phyloP scores from a whole-genome alignment of 2,888 invertebrate species.

The Melanchra persicariae region DNA sequence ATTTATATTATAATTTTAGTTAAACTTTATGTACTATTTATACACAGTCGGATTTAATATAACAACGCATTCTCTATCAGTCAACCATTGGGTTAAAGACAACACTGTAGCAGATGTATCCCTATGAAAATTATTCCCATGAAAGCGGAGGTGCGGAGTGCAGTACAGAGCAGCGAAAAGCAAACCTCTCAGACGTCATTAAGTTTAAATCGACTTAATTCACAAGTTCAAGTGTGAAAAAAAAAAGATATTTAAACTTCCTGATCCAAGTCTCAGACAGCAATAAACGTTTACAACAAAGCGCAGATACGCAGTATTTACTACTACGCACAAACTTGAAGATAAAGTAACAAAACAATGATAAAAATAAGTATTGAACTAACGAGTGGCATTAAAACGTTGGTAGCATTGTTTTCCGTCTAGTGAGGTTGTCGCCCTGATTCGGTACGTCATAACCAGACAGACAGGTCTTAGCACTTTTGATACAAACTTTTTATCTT shows the following conservation, averaged over 20 bases:
- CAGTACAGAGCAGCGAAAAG: no score
- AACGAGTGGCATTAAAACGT: constrained; percentile 9
- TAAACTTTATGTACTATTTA: no score
- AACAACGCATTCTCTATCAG: no score
- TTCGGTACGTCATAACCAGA: constrained; percentile 49
- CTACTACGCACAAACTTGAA: constrained; percentile 18
- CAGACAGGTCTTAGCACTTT: constrained; percentile 16
- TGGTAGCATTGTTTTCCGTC: constrained; percentile 38
- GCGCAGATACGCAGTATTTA: not conserved
- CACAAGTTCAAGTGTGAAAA: not conserved
- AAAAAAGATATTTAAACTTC: not conserved
- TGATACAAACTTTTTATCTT: constrained; percentile 18
- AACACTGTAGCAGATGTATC: no score
- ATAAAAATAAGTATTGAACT: constrained; percentile 46
- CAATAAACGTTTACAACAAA: not conserved
- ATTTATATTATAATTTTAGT: no score
- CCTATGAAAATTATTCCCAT: no score
- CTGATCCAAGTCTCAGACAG: not conserved
- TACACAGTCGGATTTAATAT: no score
- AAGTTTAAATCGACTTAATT: no score
- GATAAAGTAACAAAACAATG: constrained; percentile 39
- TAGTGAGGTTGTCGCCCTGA: constrained; percentile 46
- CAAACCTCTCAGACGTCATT: no score
- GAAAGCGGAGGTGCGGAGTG: no score
- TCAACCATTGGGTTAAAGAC: no score